These are phyloP conservation scores for Saturnia pavonia DNA, from an alignment of 2,888 invertebrate species.

Conservation along the genomic window DNA sequence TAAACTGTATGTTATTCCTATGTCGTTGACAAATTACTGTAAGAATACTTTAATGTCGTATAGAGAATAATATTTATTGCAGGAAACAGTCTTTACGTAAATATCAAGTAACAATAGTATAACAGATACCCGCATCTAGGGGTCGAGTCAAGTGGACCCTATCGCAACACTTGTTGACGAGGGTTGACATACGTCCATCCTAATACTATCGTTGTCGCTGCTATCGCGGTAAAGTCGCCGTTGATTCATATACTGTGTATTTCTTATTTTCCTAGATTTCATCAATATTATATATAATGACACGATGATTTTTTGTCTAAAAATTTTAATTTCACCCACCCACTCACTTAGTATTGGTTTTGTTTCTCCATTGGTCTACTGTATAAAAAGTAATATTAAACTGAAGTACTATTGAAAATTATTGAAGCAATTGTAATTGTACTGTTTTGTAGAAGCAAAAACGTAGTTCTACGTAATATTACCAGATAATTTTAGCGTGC, in stretches of 20 bases:
- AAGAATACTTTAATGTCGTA: neutral
- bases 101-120: conserved; percentile 4
- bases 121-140: conserved; percentile 8
- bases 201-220: conserved; percentile 47
- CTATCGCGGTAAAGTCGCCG: neutral
- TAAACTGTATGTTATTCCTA: neutral
- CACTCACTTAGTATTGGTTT: neutral
- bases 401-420: neutral
- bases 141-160: conserved; percentile 6
- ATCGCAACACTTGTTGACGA: conserved; percentile 37
- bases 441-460: neutral
- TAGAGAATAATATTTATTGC: neutral
- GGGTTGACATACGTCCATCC: conserved; percentile 63
- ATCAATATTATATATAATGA: conserved; percentile 6
- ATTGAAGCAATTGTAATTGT: neutral
- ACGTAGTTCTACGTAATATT: no score
- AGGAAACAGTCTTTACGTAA: neutral
- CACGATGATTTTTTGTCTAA: neutral
- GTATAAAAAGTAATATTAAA: neutral
- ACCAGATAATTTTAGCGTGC: no score
- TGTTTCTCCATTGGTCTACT: neutral
- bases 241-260: neutral
- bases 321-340: neutral
- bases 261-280: neutral
- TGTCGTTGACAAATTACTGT: neutral